These are phyloP conservation scores for Danio tinwini DNA, from an alignment of 2,797 vertebrate genomes.

Conservation along the genomic window DNA sequence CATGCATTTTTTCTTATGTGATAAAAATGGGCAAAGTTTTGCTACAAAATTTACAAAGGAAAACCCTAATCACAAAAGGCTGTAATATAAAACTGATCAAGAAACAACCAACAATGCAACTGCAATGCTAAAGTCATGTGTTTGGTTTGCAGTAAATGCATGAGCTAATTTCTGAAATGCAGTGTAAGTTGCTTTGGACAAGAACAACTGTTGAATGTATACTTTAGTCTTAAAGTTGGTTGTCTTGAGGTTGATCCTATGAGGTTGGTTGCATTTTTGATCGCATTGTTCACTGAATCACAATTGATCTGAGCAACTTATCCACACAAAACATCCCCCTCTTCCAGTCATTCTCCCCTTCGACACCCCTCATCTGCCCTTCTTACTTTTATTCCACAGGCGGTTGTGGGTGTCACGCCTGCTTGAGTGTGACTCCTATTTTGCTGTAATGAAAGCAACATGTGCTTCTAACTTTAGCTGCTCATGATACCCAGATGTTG, in stretches of 20 bases:
- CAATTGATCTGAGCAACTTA: background rate
- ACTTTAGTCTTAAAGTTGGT: background rate
- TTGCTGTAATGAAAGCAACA: slow-evolving; percentile 75
- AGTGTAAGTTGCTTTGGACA: background rate
- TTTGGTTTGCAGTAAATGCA: background rate
- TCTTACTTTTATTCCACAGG: slow-evolving; percentile 47
- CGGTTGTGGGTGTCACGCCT: slow-evolving; percentile 66
- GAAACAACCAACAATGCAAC: too few relatives aligned
- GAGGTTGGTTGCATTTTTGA: too few relatives aligned
- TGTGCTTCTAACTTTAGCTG: slow-evolving; percentile 75
- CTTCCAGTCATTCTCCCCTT: slow-evolving; percentile 42
- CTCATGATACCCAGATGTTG: slow-evolving; percentile 76
- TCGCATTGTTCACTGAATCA: background rate
- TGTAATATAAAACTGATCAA: background rate
- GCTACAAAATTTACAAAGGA: background rate
- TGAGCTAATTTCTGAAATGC: background rate
- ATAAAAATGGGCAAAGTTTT: background rate
- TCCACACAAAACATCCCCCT: slow-evolving; percentile 15
- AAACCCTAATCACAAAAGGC: too few relatives aligned
- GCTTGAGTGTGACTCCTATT: slow-evolving; percentile 70
- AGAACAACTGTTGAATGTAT: background rate
- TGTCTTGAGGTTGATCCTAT: background rate
- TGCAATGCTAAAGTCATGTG: background rate
- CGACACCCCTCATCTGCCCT: slow-evolving; percentile 29
- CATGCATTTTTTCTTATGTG: too few relatives aligned